These are phyloP conservation scores for Eclectus roratus DNA, from an alignment of 2,113 vertebrate species.

Conservation along the genomic window DNA sequence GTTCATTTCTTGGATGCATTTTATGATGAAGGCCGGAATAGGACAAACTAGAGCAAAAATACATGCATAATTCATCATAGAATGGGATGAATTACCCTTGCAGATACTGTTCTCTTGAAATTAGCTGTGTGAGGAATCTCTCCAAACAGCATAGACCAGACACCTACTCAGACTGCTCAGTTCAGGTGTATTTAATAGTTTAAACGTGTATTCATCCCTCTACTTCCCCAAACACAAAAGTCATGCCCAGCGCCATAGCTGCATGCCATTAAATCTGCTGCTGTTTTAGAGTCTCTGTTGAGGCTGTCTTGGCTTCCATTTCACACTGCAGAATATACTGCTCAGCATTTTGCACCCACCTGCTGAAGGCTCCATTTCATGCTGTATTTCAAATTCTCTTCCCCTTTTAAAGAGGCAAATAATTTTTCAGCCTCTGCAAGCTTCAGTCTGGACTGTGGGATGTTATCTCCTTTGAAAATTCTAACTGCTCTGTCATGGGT, in stretches of 20 bases:
- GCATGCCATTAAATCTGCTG: neutral
- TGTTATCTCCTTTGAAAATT: neutral
- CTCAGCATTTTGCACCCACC: neutral
- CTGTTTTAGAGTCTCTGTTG: neutral
- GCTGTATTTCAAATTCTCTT: neutral
- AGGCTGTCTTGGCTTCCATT: neutral
- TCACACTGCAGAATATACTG: fast-evolving
- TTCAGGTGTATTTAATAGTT: neutral
- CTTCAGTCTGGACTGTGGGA: neutral
- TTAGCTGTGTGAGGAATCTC: neutral
- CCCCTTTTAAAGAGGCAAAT: neutral
- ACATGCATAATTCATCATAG: neutral
- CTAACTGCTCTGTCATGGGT: neutral
- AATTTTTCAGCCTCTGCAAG: neutral
- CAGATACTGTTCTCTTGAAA: neutral
- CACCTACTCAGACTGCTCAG: neutral
- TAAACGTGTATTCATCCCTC: neutral
- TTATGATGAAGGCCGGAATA: neutral
- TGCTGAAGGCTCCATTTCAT: neutral
- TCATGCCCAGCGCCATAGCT: neutral
- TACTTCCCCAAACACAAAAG: neutral
- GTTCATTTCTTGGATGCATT: neutral
- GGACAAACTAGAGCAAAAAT: neutral
- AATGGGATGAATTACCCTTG: neutral
- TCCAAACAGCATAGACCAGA: neutral